Evolutionary conservation across 2,888 invertebrate species (phyloP).

Genomic region (Acanthococcus lagerstroemiae): DNA sequence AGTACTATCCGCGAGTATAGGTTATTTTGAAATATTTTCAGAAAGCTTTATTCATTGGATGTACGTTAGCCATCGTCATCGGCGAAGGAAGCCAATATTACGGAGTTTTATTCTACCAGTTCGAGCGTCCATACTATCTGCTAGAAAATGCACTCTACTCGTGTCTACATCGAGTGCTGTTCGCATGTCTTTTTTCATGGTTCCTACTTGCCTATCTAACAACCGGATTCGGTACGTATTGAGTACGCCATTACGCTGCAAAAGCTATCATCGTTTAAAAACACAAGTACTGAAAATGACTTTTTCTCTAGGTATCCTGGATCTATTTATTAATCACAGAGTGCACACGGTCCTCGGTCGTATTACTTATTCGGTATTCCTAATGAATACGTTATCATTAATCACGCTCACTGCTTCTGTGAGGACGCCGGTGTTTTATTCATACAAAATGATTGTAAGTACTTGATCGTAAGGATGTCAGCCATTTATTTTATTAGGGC

Average conservation of each 20-base stretch:
- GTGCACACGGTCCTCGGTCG: slow-evolving; percentile 22
- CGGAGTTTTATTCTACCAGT: slow-evolving; percentile 32
- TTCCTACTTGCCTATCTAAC: slow-evolving; percentile 33
- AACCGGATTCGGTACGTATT: slow-evolving; percentile 32
- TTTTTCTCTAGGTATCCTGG: slow-evolving; percentile 13
- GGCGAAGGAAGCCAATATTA: slow-evolving; percentile 31
- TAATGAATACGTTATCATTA: slow-evolving; percentile 19
- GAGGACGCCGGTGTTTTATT: slow-evolving; percentile 22
- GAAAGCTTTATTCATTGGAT: slow-evolving; percentile 24
- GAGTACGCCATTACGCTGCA: neutral
- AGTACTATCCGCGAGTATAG: too few relatives aligned
- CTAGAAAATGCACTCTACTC: slow-evolving; percentile 33
- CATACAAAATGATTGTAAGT: slow-evolving; percentile 28
- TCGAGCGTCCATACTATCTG: slow-evolving; percentile 30
- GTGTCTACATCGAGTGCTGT: slow-evolving; percentile 33
- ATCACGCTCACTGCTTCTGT: slow-evolving; percentile 24
- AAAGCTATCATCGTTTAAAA: neutral
- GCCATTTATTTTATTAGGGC: neutral
- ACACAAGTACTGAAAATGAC: neutral
- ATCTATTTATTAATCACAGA: slow-evolving; percentile 16
- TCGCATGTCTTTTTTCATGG: slow-evolving; percentile 32
- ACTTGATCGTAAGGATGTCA: neutral
- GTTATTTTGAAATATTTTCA: too few relatives aligned
- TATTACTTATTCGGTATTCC: slow-evolving; percentile 25
- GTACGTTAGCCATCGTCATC: slow-evolving; percentile 9